These are phyloP conservation scores for Sarcoramphus papa DNA, from an alignment of 2,797 vertebrate species.

Conservation along the genomic window DNA sequence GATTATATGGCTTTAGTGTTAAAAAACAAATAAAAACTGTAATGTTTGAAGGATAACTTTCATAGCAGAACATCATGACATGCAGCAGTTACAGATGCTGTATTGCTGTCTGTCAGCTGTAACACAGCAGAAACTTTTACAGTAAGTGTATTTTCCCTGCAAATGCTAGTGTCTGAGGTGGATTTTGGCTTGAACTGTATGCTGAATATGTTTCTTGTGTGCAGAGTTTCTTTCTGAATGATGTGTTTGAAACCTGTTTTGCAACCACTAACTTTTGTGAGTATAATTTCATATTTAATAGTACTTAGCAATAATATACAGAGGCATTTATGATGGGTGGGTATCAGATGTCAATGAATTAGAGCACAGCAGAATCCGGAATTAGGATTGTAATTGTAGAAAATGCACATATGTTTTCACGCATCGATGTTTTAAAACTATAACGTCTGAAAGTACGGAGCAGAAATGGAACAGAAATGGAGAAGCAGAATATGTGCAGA, in stretches of 20 bases:
- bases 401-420: not conserved
- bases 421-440: not conserved
- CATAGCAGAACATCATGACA: not conserved
- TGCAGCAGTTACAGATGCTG: not conserved
- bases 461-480: not conserved
- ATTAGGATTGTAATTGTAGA: not conserved
- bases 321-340: not conserved
- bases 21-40: not conserved
- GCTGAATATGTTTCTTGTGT: not conserved
- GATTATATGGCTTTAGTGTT: not conserved
- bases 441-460: not conserved
- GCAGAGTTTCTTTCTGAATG: conserved; percentile 4
- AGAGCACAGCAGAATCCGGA: not conserved
- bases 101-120: not conserved
- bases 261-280: not conserved
- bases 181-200: not conserved
- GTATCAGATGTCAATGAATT: not conserved
- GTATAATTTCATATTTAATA: not conserved
- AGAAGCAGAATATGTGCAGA: not conserved
- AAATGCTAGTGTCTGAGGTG: not conserved
- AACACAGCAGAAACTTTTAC: not conserved
- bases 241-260: conserved; percentile 11
- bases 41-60: not conserved
- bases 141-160: not conserved
- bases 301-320: not conserved